These are phyloP conservation scores for Pyralis farinalis DNA, from an alignment of 2,888 invertebrate species.

Conservation along the genomic window DNA sequence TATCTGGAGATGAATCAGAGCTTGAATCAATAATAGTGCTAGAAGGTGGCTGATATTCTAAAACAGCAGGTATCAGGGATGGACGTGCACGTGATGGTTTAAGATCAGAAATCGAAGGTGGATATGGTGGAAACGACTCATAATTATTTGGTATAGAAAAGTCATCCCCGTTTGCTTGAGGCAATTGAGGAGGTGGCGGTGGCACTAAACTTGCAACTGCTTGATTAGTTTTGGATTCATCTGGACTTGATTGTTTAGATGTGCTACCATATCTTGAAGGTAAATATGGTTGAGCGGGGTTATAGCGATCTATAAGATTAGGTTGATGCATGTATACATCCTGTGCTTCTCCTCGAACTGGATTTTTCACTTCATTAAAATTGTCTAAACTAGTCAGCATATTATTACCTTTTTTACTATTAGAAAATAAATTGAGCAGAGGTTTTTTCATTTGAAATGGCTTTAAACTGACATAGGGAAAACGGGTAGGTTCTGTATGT, in stretches of 20 bases:
- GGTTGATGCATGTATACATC: conserved; percentile 45
- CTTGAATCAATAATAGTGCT: conserved; percentile 21
- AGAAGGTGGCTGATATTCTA: conserved; percentile 37
- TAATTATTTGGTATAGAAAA: conserved; percentile 59
- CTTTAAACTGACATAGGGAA: conserved; percentile 68
- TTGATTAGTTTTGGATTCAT: conserved; percentile 29
- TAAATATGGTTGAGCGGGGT: conserved; percentile 74
- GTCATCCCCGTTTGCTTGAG: conserved; percentile 44
- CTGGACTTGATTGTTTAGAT: conserved; percentile 48
- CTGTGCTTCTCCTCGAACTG: conserved; percentile 68
- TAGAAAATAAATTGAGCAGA: conserved; percentile 29
- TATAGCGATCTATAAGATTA: conserved; percentile 57
- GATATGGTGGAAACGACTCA: conserved; percentile 68
- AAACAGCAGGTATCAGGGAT: conserved; percentile 25
- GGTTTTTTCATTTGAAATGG: conserved; percentile 67
- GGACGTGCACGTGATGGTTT: conserved; percentile 21
- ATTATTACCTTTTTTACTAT: conserved; percentile 52
- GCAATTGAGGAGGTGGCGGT: conserved; percentile 55
- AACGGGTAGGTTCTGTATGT: conserved; percentile 59
- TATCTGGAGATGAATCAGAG: conserved; percentile 29
- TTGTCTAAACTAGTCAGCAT: conserved; percentile 59
- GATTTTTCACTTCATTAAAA: conserved; percentile 53
- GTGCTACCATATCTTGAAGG: conserved; percentile 54
- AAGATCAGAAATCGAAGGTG: conserved; percentile 29
- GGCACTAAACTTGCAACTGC: conserved; percentile 56